A percentile compares a stretch with the other conserved stretches of the same genome.
phyloP scores from a whole-genome alignment of 2,888 invertebrate genomes.

The Pterostichus niger region DNA sequence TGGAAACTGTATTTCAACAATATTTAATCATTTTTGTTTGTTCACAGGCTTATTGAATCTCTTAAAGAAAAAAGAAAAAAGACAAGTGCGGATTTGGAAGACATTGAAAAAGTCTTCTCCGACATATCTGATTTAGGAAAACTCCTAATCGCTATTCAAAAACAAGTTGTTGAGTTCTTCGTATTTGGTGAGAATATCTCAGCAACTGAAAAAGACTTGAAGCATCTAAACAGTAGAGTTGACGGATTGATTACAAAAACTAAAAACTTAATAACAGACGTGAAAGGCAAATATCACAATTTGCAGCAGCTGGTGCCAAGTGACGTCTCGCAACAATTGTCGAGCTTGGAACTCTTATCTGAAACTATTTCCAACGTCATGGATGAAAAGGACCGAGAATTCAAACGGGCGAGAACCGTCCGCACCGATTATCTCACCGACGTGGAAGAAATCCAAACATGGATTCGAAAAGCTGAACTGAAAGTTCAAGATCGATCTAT shows the following conservation, averaged over 20 bases:
- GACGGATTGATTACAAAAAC: constrained; percentile 80
- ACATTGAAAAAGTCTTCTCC: constrained; percentile 86
- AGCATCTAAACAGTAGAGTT: constrained; percentile 80
- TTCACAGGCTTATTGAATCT: constrained; percentile 88
- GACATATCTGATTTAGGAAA: constrained; percentile 85
- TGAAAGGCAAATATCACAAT: constrained; percentile 82
- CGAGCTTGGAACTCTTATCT: constrained; percentile 88
- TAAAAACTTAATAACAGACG: constrained; percentile 80
- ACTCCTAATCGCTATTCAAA: constrained; percentile 83
- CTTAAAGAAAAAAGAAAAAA: constrained; percentile 88
- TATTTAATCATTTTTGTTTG: constrained; percentile 72
- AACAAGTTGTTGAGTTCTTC: constrained; percentile 85
- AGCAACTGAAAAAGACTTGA: constrained; percentile 81
- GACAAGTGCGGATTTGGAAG: constrained; percentile 86
- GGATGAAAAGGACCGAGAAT: constrained; percentile 93
- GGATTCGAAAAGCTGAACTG: constrained; percentile 91
- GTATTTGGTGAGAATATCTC: constrained; percentile 88
- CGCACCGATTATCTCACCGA: constrained; percentile 89
- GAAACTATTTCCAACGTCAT: constrained; percentile 89
- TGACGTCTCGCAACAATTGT: constrained; percentile 89
- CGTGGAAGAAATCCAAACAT: constrained; percentile 89
- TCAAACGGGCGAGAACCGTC: constrained; percentile 90
- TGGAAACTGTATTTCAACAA: constrained; percentile 24
- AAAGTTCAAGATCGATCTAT: constrained; percentile 89
- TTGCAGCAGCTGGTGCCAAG: constrained; percentile 84